Conservation (phyloP, 2,888 invertebrate genomes). For the Papilio protenor region DNA sequence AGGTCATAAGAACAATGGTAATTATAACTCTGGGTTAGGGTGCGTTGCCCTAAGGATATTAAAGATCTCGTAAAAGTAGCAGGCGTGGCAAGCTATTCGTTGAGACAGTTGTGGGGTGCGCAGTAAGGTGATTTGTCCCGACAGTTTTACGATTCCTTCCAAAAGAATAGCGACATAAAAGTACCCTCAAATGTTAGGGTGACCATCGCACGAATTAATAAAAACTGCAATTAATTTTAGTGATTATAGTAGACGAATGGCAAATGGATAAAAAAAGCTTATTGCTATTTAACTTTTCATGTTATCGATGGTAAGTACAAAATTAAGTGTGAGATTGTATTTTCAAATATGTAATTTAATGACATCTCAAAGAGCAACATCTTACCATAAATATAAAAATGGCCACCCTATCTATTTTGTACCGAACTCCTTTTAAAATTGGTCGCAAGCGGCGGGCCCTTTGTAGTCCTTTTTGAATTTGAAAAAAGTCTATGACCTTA, state of each 20-base stretch:
- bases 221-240: neutral
- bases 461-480: constrained; percentile 74
- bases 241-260: neutral
- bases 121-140: constrained; percentile 56
- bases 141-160: constrained; percentile 77
- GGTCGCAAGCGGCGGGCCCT: constrained; percentile 65
- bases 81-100: constrained; percentile 61
- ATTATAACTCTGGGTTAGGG: constrained; percentile 46
- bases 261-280: too few species aligned
- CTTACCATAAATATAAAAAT: neutral
- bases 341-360: too few species aligned
- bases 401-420: constrained; percentile 56
- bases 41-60: constrained; percentile 56
- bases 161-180: constrained; percentile 64
- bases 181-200: constrained; percentile 47
- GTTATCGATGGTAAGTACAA: too few species aligned
- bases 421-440: constrained; percentile 63
- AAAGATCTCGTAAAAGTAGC: constrained; percentile 64
- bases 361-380: neutral
- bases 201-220: neutral
- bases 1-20: constrained; percentile 38
- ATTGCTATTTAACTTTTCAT: too few species aligned
- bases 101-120: constrained; percentile 62
- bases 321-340: too few species aligned
- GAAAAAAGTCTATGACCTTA: constrained; percentile 69